phyloP scores from a whole-genome alignment of 2,888 invertebrate genomes.

The Crocallis elinguaria region DNA sequence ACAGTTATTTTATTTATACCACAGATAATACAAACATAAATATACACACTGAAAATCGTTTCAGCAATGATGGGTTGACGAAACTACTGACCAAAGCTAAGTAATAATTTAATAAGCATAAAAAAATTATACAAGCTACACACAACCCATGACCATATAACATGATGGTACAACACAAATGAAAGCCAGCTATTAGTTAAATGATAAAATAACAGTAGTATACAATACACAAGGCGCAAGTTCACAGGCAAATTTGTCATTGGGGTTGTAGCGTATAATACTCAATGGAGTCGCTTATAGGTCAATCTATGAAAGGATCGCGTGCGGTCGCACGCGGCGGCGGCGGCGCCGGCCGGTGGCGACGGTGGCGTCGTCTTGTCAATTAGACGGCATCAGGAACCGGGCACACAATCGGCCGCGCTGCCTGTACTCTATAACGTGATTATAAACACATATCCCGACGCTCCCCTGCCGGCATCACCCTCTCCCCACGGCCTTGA shows the following conservation, averaged over 20 bases:
- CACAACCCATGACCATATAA: too few relatives aligned
- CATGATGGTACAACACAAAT: too few relatives aligned
- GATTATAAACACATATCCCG: background rate
- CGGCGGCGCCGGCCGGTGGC: background rate
- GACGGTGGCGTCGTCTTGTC: background rate
- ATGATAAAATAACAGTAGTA: background rate
- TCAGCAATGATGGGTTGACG: too few relatives aligned
- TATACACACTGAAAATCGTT: too few relatives aligned
- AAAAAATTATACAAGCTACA: too few relatives aligned
- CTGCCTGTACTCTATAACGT: background rate
- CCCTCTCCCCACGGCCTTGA: background rate
- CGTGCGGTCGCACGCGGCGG: slow-evolving; percentile 38
- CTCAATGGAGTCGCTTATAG: slow-evolving; percentile 56
- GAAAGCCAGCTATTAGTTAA: too few relatives aligned
- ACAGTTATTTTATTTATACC: too few relatives aligned
- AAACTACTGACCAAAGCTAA: too few relatives aligned
- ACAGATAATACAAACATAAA: too few relatives aligned
- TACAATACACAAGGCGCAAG: slow-evolving; percentile 32
- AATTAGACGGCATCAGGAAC: background rate
- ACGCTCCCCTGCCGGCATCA: background rate
- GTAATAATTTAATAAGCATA: too few relatives aligned
- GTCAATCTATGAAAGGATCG: slow-evolving; percentile 54
- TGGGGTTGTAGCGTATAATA: slow-evolving; percentile 39
- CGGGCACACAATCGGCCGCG: background rate
- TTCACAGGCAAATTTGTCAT: slow-evolving; percentile 47